Percentiles rank a stretch among this genome's conserved stretches.
These are phyloP conservation scores for Cremastinae sp. DNA, from an alignment of 2,888 invertebrate species.

Conservation along the genomic window DNA sequence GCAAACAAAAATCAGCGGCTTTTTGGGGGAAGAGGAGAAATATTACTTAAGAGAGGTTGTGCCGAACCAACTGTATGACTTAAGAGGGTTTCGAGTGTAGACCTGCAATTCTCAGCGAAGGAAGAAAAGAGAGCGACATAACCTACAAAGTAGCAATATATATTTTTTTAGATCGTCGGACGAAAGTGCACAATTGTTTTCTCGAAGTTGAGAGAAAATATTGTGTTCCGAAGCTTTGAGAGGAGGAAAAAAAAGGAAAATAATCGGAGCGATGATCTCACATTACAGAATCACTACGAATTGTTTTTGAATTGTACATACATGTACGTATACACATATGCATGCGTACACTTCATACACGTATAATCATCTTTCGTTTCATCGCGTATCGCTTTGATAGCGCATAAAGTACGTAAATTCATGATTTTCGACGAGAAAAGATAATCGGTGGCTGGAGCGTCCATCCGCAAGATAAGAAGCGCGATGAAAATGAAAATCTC, in stretches of 20 bases:
- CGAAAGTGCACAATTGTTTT: slow-evolving; percentile 23
- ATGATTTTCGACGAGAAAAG: neutral
- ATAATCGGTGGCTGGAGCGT: neutral
- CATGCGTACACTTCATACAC: neutral
- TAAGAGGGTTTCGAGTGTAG: too few relatives aligned
- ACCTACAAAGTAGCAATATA: slow-evolving; percentile 47
- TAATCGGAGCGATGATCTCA: slow-evolving; percentile 33
- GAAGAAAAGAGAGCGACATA: slow-evolving; percentile 3
- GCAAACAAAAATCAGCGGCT: too few relatives aligned
- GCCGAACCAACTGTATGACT: too few relatives aligned
- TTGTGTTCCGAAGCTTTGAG: neutral
- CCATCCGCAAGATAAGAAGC: neutral
- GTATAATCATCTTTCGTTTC: neutral
- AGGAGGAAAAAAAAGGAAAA: slow-evolving; percentile 7
- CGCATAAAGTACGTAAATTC: neutral
- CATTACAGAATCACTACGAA: slow-evolving; percentile 34
- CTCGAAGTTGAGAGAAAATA: neutral
- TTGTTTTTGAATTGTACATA: slow-evolving; percentile 29
- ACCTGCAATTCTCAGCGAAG: slow-evolving; percentile 43
- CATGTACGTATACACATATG: neutral
- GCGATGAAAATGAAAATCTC: slow-evolving; percentile 6
- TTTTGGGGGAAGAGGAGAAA: too few relatives aligned
- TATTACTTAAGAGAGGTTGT: too few relatives aligned
- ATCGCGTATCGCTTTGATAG: neutral
- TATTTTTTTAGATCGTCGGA: slow-evolving; percentile 54